Evolutionary conservation across 2,113 vertebrate genomes (phyloP).

Genomic region (Microcebus lehilahytsara): DNA sequence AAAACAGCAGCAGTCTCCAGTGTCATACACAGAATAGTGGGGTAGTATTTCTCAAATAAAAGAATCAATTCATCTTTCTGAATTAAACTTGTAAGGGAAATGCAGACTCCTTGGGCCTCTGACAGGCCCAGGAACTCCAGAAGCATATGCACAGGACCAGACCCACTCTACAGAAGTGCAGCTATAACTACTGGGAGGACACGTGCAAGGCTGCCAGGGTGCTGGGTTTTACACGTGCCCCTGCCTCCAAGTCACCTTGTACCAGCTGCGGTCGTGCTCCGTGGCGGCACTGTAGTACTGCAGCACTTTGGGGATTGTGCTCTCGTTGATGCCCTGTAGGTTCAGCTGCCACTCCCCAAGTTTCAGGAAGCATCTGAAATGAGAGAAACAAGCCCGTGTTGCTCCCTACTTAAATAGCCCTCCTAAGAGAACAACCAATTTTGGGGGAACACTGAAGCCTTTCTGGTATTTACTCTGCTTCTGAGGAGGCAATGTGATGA

Average conservation of each 20-base stretch:
- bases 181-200: not conserved
- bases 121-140: not conserved
- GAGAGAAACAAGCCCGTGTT: constrained; percentile 13
- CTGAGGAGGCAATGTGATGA: not conserved
- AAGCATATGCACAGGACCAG: not conserved
- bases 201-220: not conserved
- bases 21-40: accelerated
- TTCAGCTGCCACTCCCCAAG: constrained; percentile 99
- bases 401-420: not conserved
- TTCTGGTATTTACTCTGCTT: not conserved
- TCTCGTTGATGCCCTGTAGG: constrained; percentile 98
- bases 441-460: not conserved
- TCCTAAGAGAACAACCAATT: not conserved
- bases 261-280: constrained; percentile 98
- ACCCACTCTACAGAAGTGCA: not conserved
- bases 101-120: not conserved
- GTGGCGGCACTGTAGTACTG: constrained; percentile 98
- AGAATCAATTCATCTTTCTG: not conserved
- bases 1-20: not conserved
- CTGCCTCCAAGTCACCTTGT: constrained; percentile 89
- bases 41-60: not conserved
- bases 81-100: not conserved
- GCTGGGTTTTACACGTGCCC: not conserved
- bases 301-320: constrained; percentile 97
- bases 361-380: constrained; percentile 95